These are phyloP conservation scores for Oeneis ivallda DNA, from an alignment of 2,888 invertebrate genomes.

Conservation along the genomic window DNA sequence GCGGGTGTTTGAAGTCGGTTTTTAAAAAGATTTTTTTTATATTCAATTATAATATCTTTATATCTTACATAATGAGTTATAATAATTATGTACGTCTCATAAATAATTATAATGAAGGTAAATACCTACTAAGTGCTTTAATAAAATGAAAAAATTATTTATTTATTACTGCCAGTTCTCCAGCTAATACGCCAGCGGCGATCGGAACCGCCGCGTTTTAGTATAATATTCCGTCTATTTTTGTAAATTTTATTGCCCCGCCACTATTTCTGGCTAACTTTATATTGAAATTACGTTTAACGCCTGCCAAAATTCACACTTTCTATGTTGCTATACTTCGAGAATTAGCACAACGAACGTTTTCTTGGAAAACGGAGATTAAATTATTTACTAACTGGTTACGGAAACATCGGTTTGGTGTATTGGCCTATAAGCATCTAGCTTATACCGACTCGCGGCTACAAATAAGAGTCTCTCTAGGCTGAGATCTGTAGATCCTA, in stretches of 20 bases:
- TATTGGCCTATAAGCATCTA: neutral
- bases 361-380: neutral
- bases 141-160: no score
- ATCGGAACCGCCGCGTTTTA: conserved; percentile 22
- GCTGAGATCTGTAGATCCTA: no score
- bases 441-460: no score
- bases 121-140: no score
- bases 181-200: neutral
- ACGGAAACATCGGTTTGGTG: conserved; percentile 2
- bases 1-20: no score
- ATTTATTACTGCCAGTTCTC: neutral
- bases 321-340: conserved; percentile 23
- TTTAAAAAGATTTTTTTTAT: no score
- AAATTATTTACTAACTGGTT: conserved; percentile 9
- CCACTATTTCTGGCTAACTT: conserved; percentile 34
- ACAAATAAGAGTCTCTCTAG: no score
- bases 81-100: no score
- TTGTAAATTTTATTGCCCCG: conserved; percentile 30
- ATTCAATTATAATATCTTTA: no score
- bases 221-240: conserved; percentile 29
- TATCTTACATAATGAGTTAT: no score
- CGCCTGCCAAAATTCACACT: conserved; percentile 38
- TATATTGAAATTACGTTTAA: conserved; percentile 32
- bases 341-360: conserved; percentile 10
- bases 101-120: no score